These are phyloP conservation scores for Zeuzera pyrina DNA, from an alignment of 2,888 invertebrate genomes.

Conservation along the genomic window DNA sequence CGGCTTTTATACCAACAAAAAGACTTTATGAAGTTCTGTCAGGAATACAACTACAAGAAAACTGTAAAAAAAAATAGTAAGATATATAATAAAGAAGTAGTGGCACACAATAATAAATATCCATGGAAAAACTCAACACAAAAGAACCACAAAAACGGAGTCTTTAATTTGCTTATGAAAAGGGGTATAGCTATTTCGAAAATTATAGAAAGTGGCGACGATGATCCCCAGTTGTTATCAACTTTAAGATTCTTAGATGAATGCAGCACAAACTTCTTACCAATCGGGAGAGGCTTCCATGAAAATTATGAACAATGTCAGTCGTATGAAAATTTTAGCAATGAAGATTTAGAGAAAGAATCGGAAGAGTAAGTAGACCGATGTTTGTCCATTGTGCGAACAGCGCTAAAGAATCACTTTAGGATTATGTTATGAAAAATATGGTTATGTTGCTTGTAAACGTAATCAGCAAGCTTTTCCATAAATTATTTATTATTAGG, in stretches of 20 bases:
- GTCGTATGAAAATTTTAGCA: constrained; percentile 24
- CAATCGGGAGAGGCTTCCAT: constrained; percentile 49
- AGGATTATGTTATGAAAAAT: too few relatives aligned
- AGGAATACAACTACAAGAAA: constrained; percentile 42
- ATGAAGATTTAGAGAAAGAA: constrained; percentile 1
- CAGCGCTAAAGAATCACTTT: too few relatives aligned
- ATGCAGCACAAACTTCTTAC: constrained; percentile 37
- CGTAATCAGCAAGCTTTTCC: too few relatives aligned
- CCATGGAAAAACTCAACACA: constrained; percentile 55
- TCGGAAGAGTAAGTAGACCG: constrained; percentile 8
- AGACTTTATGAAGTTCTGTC: constrained; percentile 45
- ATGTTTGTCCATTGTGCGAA: too few relatives aligned
- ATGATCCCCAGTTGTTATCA: constrained; percentile 32
- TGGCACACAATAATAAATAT: constrained; percentile 54
- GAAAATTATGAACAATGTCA: constrained; percentile 49
- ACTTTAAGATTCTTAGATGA: constrained; percentile 42
- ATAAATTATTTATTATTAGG: not conserved
- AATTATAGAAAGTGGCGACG: constrained; percentile 30
- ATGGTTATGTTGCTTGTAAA: too few relatives aligned
- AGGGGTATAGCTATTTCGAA: constrained; percentile 41
- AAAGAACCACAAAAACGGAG: constrained; percentile 35
- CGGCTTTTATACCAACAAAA: constrained; percentile 54
- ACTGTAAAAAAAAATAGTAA: constrained; percentile 26
- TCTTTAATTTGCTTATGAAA: constrained; percentile 47
- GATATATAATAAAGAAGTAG: constrained; percentile 35